Conservation (phyloP, 2,888 invertebrate species). For the Campoletis raptor region DNA sequence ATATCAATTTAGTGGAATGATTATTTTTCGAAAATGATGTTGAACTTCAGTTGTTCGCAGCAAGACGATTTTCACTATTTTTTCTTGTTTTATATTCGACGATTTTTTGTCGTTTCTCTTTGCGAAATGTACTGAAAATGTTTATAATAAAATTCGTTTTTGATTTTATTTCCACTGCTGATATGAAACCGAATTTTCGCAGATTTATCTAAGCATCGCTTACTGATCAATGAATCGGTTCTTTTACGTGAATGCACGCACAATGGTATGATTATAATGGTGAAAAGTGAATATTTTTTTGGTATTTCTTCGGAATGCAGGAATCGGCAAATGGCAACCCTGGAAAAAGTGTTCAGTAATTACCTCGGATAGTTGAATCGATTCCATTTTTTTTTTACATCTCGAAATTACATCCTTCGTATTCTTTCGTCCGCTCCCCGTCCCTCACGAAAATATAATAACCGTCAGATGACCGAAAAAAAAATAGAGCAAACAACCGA, state of each 20-base stretch:
- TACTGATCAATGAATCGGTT: conserved; percentile 35
- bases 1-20: conserved; percentile 58
- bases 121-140: conserved; percentile 13
- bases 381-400: conserved; percentile 41
- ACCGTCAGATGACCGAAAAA: conserved; percentile 19
- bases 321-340: conserved; percentile 25
- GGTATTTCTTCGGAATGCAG: conserved; percentile 49
- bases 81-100: conserved; percentile 24
- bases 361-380: conserved; percentile 2
- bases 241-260: conserved; percentile 64
- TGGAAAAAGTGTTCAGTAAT: conserved; percentile 15
- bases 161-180: neutral
- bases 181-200: conserved; percentile 16
- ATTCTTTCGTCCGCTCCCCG: conserved; percentile 24
- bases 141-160: conserved; percentile 19
- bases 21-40: conserved; percentile 67
- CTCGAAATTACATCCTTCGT: conserved; percentile 18
- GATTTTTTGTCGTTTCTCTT: conserved; percentile 9
- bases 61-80: conserved; percentile 45
- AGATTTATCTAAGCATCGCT: conserved; percentile 27
- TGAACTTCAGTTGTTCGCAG: conserved; percentile 60
- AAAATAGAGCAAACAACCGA: neutral
- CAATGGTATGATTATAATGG: conserved; percentile 59
- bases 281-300: conserved; percentile 48
- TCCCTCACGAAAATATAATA: conserved; percentile 25